A percentile compares a stretch with the other conserved stretches of the same genome.
phyloP scores from a whole-genome alignment of 1,140 invertebrate species.

The Oscheius sp. region DNA sequence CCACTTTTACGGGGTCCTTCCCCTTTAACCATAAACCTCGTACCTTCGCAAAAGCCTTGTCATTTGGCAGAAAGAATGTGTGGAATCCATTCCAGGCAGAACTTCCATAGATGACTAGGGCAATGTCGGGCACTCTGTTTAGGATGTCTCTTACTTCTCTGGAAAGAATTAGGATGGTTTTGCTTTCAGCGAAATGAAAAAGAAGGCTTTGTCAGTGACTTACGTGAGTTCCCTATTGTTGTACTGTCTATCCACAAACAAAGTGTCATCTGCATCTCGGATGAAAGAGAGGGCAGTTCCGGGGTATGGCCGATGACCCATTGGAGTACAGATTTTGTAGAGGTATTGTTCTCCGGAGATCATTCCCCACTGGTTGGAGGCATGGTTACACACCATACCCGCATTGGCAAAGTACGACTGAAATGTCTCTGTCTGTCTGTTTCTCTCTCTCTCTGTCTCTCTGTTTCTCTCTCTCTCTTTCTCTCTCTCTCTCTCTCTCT shows the following conservation, averaged over 20 bases:
- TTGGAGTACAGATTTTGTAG: slow-evolving; percentile 57
- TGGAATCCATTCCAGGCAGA: slow-evolving; percentile 61
- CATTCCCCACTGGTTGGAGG: slow-evolving; percentile 60
- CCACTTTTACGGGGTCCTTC: background rate
- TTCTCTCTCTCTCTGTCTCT: too few relatives aligned
- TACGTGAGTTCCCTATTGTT: slow-evolving; percentile 59
- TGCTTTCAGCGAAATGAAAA: background rate
- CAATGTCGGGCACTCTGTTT: slow-evolving; percentile 59
- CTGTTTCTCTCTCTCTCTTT: too few relatives aligned
- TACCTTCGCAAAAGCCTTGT: slow-evolving; percentile 58
- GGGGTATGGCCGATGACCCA: slow-evolving; percentile 60
- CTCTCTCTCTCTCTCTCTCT: too few relatives aligned
- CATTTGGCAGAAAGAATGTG: slow-evolving; percentile 58
- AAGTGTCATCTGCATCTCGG: slow-evolving; percentile 51
- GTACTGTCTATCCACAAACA: slow-evolving; percentile 58
- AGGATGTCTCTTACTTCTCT: slow-evolving; percentile 58
- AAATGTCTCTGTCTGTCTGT: too few relatives aligned
- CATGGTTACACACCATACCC: slow-evolving; percentile 57
- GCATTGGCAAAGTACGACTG: slow-evolving; percentile 60
- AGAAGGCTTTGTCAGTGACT: background rate
- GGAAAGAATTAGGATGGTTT: background rate
- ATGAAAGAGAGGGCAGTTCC: slow-evolving; percentile 57
- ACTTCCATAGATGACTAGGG: slow-evolving; percentile 57
- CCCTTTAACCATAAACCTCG: background rate
- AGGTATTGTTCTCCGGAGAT: slow-evolving; percentile 61